Conservation (phyloP, 2,797 vertebrate genomes). For the Lagodon rhomboides region DNA sequence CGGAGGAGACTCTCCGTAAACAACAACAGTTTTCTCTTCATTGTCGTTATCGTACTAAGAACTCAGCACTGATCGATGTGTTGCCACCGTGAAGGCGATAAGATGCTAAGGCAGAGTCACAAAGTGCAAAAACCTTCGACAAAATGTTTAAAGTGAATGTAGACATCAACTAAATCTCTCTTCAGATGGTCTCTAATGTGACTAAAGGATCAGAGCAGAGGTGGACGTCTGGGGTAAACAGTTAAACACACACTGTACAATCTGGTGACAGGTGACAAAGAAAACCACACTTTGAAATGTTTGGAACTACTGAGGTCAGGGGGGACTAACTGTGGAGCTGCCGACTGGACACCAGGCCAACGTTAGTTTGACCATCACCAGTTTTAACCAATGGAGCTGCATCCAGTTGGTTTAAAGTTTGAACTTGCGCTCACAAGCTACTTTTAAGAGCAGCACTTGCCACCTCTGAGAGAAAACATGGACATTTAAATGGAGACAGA, state of each 20-base stretch:
- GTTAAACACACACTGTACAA: background rate
- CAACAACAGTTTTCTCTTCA: background rate
- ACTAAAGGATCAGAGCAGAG: background rate
- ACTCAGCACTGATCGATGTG: background rate
- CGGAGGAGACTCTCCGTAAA: background rate
- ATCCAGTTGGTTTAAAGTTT: background rate
- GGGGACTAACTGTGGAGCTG: no score
- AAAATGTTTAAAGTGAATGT: background rate
- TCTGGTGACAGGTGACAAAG: background rate
- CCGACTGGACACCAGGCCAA: no score
- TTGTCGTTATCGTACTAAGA: background rate
- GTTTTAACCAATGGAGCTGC: background rate
- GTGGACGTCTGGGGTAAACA: background rate
- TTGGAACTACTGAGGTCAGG: no score
- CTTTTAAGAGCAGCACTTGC: background rate
- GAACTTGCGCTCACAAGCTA: background rate
- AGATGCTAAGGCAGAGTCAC: constrained; percentile 19
- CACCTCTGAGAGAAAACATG: background rate
- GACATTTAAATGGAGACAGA: background rate
- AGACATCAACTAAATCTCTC: background rate
- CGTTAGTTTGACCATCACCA: background rate
- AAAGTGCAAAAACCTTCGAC: constrained; percentile 34
- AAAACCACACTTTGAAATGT: background rate
- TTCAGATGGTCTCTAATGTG: constrained; percentile 1
- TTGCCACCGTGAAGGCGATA: background rate